A percentile compares a stretch with the other conserved stretches of the same genome.
Conservation (phyloP, 2,797 vertebrate species). For the Poeciliopsis turneri region DNA sequence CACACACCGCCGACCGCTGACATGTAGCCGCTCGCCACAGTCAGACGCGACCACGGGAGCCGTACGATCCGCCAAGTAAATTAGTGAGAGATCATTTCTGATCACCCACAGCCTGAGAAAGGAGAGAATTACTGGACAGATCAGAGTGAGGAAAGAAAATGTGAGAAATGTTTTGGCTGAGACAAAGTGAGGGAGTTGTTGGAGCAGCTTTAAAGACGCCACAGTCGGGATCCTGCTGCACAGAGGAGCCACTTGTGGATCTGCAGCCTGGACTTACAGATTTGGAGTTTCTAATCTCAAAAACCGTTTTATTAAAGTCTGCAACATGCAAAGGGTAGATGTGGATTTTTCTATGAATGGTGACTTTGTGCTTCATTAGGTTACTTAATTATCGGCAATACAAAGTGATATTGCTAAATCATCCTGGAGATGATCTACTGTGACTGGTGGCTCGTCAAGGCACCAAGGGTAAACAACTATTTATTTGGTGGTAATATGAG, state of each 20-base stretch:
- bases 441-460: no score
- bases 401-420: no score
- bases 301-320: neutral
- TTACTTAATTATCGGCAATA: no score
- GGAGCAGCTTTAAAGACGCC: constrained; percentile 27
- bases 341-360: no score
- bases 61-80: constrained; percentile 26
- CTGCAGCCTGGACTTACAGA: no score
- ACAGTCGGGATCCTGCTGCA: constrained; percentile 27
- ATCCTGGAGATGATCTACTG: no score
- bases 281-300: neutral
- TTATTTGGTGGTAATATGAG: no score
- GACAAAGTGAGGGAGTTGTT: constrained; percentile 13
- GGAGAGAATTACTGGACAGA: constrained; percentile 54
- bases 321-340: no score
- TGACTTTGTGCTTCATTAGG: no score
- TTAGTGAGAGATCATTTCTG: constrained; percentile 59
- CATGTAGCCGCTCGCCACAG: constrained; percentile 22
- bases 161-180: constrained; percentile 18
- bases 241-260: constrained; percentile 7
- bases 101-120: constrained; percentile 47
- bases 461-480: no score
- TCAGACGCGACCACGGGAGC: constrained; percentile 10
- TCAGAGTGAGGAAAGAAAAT: constrained; percentile 21
- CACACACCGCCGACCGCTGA: constrained; percentile 28